Percentiles rank a stretch among this genome's conserved stretches.
These are phyloP conservation scores for Thecophora atra DNA, from an alignment of 2,888 invertebrate genomes.

Conservation along the genomic window DNA sequence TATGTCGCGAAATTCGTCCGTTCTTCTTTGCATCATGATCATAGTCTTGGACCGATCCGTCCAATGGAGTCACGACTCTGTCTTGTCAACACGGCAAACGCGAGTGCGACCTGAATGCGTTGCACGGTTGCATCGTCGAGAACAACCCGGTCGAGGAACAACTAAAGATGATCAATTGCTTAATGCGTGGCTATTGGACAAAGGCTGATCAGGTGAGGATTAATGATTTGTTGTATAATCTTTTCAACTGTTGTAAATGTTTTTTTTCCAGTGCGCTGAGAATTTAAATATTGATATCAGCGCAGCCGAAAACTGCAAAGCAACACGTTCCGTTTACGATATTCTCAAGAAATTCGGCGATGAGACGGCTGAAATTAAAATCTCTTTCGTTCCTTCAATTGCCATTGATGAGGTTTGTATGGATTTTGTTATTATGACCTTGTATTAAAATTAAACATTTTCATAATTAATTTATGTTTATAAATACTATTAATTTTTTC, in stretches of 20 bases:
- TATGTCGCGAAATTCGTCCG: neutral
- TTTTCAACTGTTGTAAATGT: neutral
- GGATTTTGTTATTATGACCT: neutral
- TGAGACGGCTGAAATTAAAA: constrained; percentile 53
- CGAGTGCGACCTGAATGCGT: constrained; percentile 63
- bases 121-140: constrained; percentile 63
- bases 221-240: neutral
- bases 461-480: neutral
- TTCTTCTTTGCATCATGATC: neutral
- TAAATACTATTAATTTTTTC: neutral
- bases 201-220: constrained; percentile 49
- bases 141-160: constrained; percentile 50
- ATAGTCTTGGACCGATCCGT: constrained; percentile 49
- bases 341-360: constrained; percentile 59
- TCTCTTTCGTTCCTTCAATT: constrained; percentile 61
- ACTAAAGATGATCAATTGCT: constrained; percentile 57
- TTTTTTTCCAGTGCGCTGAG: constrained; percentile 49
- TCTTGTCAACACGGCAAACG: constrained; percentile 59
- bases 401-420: constrained; percentile 59
- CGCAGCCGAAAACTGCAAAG: constrained; percentile 53
- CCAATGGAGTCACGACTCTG: constrained; percentile 48
- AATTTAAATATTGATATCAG: constrained; percentile 51
- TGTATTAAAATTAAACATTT: neutral
- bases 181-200: constrained; percentile 51
- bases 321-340: constrained; percentile 50